Percentiles rank a stretch among this genome's conserved stretches.
Evolutionary conservation across 2,797 vertebrate genomes (phyloP).

Genomic region (Gymnoscopelus braueri): DNA sequence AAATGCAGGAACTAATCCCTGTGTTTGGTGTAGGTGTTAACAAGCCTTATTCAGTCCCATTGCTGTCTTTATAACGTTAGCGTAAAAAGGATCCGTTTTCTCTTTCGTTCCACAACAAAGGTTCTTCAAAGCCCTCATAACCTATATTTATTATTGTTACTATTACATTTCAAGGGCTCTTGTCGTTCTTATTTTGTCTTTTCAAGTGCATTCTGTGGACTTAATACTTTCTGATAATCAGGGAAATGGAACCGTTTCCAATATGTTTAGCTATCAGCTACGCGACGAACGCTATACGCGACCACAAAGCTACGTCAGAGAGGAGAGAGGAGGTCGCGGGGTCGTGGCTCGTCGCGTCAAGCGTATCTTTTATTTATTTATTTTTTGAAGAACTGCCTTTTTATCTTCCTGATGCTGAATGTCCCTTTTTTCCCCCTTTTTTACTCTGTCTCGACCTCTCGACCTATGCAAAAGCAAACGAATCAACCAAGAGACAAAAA

Average conservation of each 20-base stretch:
- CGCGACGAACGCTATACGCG: slow-evolving; percentile 53
- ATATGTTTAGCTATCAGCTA: slow-evolving; percentile 73
- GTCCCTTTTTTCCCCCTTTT: slow-evolving; percentile 77
- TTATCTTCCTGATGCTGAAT: slow-evolving; percentile 90
- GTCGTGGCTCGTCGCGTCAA: slow-evolving; percentile 79
- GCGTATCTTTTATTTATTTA: slow-evolving; percentile 49
- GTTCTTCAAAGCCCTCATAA: slow-evolving; percentile 78
- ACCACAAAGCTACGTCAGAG: slow-evolving; percentile 82
- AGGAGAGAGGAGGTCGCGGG: slow-evolving; percentile 83
- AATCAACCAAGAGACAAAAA: slow-evolving; percentile 68
- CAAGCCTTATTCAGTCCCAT: slow-evolving; percentile 80
- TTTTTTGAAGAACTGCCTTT: slow-evolving; percentile 80
- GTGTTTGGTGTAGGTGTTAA: slow-evolving; percentile 78
- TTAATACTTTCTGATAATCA: slow-evolving; percentile 86
- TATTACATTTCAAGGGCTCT: slow-evolving; percentile 76
- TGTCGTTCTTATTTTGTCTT: slow-evolving; percentile 72
- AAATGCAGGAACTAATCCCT: slow-evolving; percentile 83
- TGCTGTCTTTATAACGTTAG: slow-evolving; percentile 82
- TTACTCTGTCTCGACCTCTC: slow-evolving; percentile 73
- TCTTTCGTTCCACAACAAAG: slow-evolving; percentile 33
- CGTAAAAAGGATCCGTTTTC: slow-evolving; percentile 64
- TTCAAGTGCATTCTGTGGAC: slow-evolving; percentile 77
- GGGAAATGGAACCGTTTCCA: slow-evolving; percentile 94
- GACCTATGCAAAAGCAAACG: slow-evolving; percentile 83
- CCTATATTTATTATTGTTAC: slow-evolving; percentile 83